phyloP scores from a whole-genome alignment of 2,888 invertebrate genomes.

The Iselma pallidipennis region DNA sequence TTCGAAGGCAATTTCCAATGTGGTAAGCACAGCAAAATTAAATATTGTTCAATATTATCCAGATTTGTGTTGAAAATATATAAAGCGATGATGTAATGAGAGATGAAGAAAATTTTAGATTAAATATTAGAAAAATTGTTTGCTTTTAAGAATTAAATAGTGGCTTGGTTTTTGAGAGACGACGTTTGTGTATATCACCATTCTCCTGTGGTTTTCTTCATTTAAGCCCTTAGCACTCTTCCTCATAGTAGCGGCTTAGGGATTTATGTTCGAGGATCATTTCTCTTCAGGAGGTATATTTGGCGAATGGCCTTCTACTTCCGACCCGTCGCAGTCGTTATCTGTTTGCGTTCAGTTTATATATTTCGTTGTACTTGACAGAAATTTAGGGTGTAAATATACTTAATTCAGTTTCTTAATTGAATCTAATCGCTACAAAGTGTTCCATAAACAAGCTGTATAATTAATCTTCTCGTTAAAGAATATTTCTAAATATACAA shows the following conservation, averaged over 20 bases:
- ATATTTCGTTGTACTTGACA: background rate
- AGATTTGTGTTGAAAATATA: background rate
- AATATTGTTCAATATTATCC: background rate
- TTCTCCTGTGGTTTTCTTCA: background rate
- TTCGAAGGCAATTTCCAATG: background rate
- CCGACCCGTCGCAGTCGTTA: background rate
- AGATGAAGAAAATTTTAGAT: too few relatives aligned
- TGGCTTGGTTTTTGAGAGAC: too few relatives aligned
- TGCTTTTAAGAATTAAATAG: too few relatives aligned
- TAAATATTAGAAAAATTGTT: too few relatives aligned
- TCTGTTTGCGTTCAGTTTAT: background rate
- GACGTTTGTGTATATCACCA: background rate
- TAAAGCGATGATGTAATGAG: too few relatives aligned
- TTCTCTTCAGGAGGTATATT: background rate
- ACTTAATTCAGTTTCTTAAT: background rate
- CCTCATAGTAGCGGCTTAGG: background rate
- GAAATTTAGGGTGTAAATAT: background rate
- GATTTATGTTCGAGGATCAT: background rate
- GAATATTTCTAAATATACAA: background rate
- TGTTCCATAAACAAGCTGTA: background rate
- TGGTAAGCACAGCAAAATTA: too few relatives aligned
- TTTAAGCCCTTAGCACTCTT: background rate
- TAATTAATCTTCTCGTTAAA: background rate
- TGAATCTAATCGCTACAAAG: background rate
- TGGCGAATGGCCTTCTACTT: background rate